These are phyloP conservation scores for Siniperca undulata DNA, from an alignment of 2,797 vertebrate species.

Conservation along the genomic window DNA sequence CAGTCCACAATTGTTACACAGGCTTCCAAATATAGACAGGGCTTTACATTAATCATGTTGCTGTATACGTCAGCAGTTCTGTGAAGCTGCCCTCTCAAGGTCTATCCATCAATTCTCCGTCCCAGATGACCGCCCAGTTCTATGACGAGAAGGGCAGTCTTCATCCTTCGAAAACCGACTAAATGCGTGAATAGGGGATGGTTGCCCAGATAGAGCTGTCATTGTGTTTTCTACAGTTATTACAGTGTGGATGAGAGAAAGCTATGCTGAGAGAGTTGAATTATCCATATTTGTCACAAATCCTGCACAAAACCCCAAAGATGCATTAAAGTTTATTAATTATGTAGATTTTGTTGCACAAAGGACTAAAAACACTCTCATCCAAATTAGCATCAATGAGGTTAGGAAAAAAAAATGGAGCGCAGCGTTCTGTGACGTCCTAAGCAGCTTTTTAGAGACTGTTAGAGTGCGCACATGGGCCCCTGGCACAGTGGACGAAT, in stretches of 20 bases:
- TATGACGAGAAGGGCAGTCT: constrained; percentile 39
- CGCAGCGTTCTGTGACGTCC: constrained; percentile 55
- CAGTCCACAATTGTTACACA: constrained; percentile 35
- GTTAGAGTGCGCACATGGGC: constrained; percentile 44
- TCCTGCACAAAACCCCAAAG: constrained; percentile 22
- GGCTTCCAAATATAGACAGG: constrained; percentile 52
- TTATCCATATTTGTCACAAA: constrained; percentile 26
- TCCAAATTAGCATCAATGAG: constrained; percentile 50
- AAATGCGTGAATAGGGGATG: constrained; percentile 25
- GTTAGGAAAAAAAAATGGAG: constrained; percentile 30
- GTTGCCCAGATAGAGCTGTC: not conserved
- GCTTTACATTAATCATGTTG: constrained; percentile 71
- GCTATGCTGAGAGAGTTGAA: constrained; percentile 5
- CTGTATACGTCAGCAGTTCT: constrained; percentile 70
- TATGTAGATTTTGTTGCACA: constrained; percentile 43
- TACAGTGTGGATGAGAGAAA: not conserved
- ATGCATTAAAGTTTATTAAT: constrained; percentile 44
- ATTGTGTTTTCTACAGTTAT: constrained; percentile 1
- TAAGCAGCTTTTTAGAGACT: constrained; percentile 72
- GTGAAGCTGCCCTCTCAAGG: constrained; percentile 74
- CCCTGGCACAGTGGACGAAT: constrained; percentile 55
- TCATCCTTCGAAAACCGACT: constrained; percentile 52
- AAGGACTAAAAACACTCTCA: constrained; percentile 38
- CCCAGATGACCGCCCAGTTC: constrained; percentile 62
- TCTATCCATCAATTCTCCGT: constrained; percentile 77